Conservation (phyloP, 2,113 vertebrate genomes). For the Toxotes chatareus region DNA sequence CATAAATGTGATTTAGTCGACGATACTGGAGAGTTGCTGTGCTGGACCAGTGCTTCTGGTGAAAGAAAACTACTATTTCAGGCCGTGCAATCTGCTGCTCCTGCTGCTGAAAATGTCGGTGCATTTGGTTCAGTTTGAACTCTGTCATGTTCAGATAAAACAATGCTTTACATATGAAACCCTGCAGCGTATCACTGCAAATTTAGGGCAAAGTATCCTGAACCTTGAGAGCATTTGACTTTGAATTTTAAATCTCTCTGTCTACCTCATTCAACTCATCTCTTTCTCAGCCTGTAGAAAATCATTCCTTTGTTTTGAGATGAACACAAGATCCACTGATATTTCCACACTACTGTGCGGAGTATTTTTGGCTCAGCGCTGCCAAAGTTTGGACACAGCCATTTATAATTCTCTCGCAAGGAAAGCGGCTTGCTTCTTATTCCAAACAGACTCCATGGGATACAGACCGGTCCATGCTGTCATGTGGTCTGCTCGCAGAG, state of each 20-base stretch:
- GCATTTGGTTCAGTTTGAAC: slow-evolving; percentile 43
- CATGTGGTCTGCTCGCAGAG: slow-evolving; percentile 34
- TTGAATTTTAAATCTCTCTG: slow-evolving; percentile 35
- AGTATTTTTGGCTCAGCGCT: slow-evolving; percentile 68
- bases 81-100: slow-evolving; percentile 50
- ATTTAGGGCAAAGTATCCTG: slow-evolving; percentile 56
- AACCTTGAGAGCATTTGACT: slow-evolving; percentile 41
- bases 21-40: slow-evolving; percentile 58
- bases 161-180: slow-evolving; percentile 52
- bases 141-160: slow-evolving; percentile 49
- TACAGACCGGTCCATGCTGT: slow-evolving; percentile 41
- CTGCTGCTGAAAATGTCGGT: slow-evolving; percentile 54
- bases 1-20: slow-evolving; percentile 74
- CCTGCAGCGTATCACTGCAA: slow-evolving; percentile 26
- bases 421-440: slow-evolving; percentile 62
- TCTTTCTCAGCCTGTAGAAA: slow-evolving; percentile 31
- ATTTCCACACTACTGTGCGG: slow-evolving; percentile 41
- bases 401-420: slow-evolving; percentile 67
- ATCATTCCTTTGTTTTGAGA: slow-evolving; percentile 64
- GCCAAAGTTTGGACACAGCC: slow-evolving; percentile 73
- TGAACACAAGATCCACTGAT: slow-evolving; percentile 57
- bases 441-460: slow-evolving; percentile 57
- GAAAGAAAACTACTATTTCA: slow-evolving; percentile 54
- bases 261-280: slow-evolving; percentile 31
- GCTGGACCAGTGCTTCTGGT: slow-evolving; percentile 61